Percentiles rank a stretch among this genome's conserved stretches.
Conservation (phyloP, 2,113 vertebrate species). For the Ifrita kowaldi region DNA sequence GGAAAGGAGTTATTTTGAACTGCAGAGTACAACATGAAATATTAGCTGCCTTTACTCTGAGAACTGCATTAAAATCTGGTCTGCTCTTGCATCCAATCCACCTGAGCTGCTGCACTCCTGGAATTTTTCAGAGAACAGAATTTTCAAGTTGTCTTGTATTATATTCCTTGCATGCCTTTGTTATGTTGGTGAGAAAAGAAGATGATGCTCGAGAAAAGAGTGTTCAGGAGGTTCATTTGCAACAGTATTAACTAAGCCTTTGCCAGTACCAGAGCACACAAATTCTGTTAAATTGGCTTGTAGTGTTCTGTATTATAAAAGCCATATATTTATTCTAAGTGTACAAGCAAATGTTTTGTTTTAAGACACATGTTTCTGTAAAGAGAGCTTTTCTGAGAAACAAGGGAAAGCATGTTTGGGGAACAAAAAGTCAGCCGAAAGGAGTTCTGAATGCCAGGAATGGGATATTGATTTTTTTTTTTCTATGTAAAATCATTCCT, state of each 20-base stretch:
- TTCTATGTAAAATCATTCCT: constrained; percentile 30
- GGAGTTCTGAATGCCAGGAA: constrained; percentile 13
- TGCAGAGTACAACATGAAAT: not conserved
- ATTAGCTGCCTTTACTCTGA: not conserved
- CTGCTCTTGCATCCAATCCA: not conserved
- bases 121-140: not conserved
- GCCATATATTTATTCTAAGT: not conserved
- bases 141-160: not conserved
- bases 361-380: not conserved
- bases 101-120: not conserved
- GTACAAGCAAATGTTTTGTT: not conserved
- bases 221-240: not conserved
- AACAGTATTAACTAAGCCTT: not conserved
- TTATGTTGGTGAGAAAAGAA: not conserved
- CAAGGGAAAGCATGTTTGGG: not conserved
- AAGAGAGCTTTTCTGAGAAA: not conserved
- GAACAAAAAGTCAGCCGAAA: not conserved
- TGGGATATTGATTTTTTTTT: constrained; percentile 37
- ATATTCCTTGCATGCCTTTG: not conserved
- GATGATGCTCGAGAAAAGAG: not conserved
- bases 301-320: not conserved
- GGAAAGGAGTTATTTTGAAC: not conserved
- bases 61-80: not conserved
- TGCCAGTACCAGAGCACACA: not conserved
- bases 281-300: not conserved